Evolutionary conservation across 2,797 vertebrate species (phyloP).

Genomic region (Amblyraja radiata): DNA sequence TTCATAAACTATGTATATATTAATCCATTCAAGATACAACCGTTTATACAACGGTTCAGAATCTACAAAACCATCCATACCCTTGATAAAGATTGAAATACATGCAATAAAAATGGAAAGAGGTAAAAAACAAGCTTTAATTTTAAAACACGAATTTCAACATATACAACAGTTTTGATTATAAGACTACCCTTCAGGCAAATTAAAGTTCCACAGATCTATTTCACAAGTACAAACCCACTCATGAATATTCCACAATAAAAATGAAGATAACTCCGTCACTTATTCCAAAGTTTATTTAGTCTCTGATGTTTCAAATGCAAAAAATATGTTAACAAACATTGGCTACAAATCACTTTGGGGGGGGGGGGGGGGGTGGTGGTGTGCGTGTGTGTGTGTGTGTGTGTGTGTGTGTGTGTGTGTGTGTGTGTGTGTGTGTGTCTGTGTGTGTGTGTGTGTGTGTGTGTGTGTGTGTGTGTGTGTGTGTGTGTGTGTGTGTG

Average conservation of each 20-base stretch:
- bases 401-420: no score
- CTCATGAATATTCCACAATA: background rate
- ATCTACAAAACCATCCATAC: background rate
- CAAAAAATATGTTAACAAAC: conserved; percentile 49
- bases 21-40: background rate
- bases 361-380: no score
- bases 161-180: background rate
- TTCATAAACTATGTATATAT: background rate
- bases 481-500: no score
- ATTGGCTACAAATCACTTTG: background rate
- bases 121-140: conserved; percentile 1
- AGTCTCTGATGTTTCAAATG: conserved; percentile 62
- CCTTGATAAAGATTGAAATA: background rate
- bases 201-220: background rate
- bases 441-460: no score
- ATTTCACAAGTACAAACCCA: background rate
- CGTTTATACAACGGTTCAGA: background rate
- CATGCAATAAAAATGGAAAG: background rate
- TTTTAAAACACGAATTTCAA: background rate
- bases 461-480: no score
- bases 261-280: background rate
- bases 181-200: background rate
- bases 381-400: no score
- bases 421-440: no score
- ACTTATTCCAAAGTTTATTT: conserved; percentile 38